Evolutionary conservation across 2,888 invertebrate genomes (phyloP).

Genomic region (Hipparchia sbordonii): DNA sequence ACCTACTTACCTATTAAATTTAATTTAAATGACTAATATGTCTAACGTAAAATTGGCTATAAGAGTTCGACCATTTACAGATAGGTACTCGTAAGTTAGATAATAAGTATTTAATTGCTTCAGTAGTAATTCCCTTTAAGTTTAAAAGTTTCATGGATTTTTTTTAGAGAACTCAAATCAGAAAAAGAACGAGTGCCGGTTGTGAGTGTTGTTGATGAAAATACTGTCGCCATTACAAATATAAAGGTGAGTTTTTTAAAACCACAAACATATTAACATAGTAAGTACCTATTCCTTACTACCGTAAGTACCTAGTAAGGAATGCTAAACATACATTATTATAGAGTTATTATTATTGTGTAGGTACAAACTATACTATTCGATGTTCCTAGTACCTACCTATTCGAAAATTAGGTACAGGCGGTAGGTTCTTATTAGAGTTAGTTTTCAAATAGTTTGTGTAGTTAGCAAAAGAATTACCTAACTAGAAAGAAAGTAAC

Average conservation of each 20-base stretch:
- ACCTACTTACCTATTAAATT: background rate
- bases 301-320: background rate
- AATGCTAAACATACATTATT: too few species aligned
- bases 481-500: too few species aligned
- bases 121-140: background rate
- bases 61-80: slow-evolving; percentile 85
- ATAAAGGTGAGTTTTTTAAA: slow-evolving; percentile 75
- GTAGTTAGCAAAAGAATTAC: too few species aligned
- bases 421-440: background rate
- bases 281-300: too few species aligned
- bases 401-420: background rate
- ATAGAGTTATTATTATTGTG: too few species aligned
- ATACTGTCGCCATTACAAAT: slow-evolving; percentile 82
- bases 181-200: slow-evolving; percentile 67
- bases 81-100: slow-evolving; percentile 72
- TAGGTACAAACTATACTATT: too few species aligned
- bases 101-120: background rate
- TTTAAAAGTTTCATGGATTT: slow-evolving; percentile 14
- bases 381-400: too few species aligned
- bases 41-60: slow-evolving; percentile 86
- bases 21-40: slow-evolving; percentile 58
- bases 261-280: too few species aligned
- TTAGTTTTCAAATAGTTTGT: too few species aligned
- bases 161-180: slow-evolving; percentile 65
- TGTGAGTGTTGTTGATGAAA: slow-evolving; percentile 72